These are phyloP conservation scores for Phyto melanocephala DNA, from an alignment of 2,888 invertebrate genomes.

Conservation along the genomic window DNA sequence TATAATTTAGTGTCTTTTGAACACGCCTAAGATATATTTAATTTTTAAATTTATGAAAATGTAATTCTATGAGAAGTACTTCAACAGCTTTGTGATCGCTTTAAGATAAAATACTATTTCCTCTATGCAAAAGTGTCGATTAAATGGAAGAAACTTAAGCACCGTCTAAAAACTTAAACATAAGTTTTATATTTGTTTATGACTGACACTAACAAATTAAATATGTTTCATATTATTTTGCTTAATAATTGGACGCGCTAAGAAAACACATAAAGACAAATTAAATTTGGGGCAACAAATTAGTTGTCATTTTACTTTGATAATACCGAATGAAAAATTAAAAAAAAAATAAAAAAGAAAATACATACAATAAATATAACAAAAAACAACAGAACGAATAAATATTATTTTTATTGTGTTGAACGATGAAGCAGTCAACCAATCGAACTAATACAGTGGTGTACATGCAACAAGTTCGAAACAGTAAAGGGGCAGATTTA, in stretches of 20 bases:
- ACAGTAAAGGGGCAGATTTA: background rate
- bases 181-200: background rate
- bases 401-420: conserved; percentile 71
- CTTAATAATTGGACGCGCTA: conserved; percentile 51
- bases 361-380: conserved; percentile 59
- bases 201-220: conserved; percentile 45
- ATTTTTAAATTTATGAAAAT: too few species aligned
- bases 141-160: too few species aligned
- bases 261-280: background rate
- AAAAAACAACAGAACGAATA: conserved; percentile 76
- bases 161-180: background rate
- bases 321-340: conserved; percentile 69
- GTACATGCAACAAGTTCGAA: background rate
- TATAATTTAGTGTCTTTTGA: too few species aligned
- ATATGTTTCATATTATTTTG: conserved; percentile 56
- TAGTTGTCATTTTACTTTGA: conserved; percentile 72
- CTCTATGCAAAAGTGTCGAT: too few species aligned
- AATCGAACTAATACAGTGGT: conserved; percentile 4
- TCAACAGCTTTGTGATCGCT: too few species aligned
- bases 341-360: conserved; percentile 30
- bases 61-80: too few species aligned
- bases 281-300: conserved; percentile 70
- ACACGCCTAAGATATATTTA: too few species aligned
- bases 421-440: conserved; percentile 48
- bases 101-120: too few species aligned